A percentile compares a stretch with the other conserved stretches of the same genome.
phyloP scores from a whole-genome alignment of 2,888 invertebrate species.

The Caradrina kadenii region DNA sequence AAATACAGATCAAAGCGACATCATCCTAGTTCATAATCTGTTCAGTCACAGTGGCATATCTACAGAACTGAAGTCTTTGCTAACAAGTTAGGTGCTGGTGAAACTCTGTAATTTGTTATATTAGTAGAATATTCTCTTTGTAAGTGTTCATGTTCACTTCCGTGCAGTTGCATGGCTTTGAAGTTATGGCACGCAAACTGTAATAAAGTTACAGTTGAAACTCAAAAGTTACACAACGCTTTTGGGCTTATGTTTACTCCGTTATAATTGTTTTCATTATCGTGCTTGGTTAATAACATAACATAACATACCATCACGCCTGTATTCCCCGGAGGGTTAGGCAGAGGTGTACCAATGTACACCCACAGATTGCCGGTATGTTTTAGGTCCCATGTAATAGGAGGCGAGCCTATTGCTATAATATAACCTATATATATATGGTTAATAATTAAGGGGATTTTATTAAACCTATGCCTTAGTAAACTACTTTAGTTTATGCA shows the following conservation, averaged over 20 bases:
- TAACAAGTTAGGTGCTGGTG: neutral
- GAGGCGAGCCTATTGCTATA: too few species aligned
- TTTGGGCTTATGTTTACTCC: slow-evolving; percentile 11
- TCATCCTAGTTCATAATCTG: slow-evolving; percentile 11
- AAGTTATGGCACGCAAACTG: slow-evolving; percentile 27
- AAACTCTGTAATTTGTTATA: slow-evolving; percentile 40
- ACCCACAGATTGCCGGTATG: too few species aligned
- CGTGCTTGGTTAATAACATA: neutral
- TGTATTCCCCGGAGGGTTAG: too few species aligned
- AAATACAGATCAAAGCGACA: neutral
- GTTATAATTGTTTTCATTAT: slow-evolving; percentile 4
- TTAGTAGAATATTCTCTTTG: slow-evolving; percentile 28
- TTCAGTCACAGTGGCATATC: slow-evolving; percentile 2
- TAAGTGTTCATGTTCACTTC: slow-evolving; percentile 25
- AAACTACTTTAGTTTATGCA: too few species aligned
- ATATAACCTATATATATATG: too few species aligned
- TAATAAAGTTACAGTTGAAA: slow-evolving; percentile 36
- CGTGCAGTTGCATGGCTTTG: slow-evolving; percentile 12
- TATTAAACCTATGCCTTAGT: neutral
- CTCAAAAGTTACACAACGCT: slow-evolving; percentile 21
- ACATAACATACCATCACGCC: too few species aligned
- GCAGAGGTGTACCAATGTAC: too few species aligned
- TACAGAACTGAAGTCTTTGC: slow-evolving; percentile 9
- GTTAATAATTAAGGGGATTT: neutral
- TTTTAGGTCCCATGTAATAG: too few species aligned